A percentile compares a stretch with the other conserved stretches of the same genome.
Conservation (phyloP, 2,113 vertebrate genomes). For the Lamprologus ornatipinnis region DNA sequence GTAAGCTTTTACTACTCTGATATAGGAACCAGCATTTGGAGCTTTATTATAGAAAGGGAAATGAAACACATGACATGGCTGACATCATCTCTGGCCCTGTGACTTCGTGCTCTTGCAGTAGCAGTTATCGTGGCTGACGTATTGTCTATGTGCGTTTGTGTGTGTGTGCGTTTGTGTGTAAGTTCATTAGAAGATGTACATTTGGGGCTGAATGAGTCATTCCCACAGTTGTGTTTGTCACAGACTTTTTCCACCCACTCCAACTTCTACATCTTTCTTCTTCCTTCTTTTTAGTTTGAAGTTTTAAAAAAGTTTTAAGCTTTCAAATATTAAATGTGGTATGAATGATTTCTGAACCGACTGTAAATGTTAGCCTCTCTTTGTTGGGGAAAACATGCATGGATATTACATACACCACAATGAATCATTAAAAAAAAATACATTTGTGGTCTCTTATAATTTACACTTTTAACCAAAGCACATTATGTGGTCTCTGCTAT, state of each 20-base stretch:
- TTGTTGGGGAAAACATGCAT: neutral
- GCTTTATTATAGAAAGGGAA: conserved; percentile 23
- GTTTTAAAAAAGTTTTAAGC: neutral
- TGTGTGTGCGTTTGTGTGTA: neutral
- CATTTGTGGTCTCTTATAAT: neutral
- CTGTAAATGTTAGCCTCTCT: neutral
- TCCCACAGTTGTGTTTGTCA: neutral
- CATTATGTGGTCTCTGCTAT: neutral
- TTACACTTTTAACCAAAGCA: neutral
- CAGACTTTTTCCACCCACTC: neutral
- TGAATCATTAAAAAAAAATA: neutral
- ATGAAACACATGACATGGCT: conserved; percentile 29
- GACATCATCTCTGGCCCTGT: conserved; percentile 23
- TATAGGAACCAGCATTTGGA: neutral
- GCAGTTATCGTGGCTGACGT: neutral
- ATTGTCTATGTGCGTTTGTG: neutral
- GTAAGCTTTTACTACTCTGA: conserved; percentile 6
- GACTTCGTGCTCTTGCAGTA: neutral
- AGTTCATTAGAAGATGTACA: neutral
- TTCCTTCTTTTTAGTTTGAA: neutral
- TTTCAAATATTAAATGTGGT: neutral
- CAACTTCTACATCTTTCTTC: neutral
- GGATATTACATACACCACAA: neutral
- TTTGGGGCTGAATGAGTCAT: conserved; percentile 37
- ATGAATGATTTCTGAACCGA: neutral